Evolutionary conservation across 2,113 vertebrate species (phyloP), one percentile per base, ranked within the genome.

Genomic region (Labeo catla): DNA sequence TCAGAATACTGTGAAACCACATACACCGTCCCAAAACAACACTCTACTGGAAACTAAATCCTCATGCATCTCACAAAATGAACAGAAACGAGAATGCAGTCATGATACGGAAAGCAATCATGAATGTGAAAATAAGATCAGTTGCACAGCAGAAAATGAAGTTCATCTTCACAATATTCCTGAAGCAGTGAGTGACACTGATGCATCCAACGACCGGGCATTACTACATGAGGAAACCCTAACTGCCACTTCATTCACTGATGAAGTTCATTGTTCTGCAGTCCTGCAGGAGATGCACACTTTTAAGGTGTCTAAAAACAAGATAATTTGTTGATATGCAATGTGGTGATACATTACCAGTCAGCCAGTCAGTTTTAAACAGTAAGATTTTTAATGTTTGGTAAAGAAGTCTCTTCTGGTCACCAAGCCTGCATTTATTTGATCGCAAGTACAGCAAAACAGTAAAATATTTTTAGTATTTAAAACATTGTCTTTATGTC

Each of bases 281-380:
- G 2, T 72, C 54, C 87, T 91, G 45, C 68, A 34, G 45, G 88
- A 87, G 36, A 87, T 45, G 47, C 83, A 91, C 43, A 89, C 87
- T 11, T 83, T 91, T n/a, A 90, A 91, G 88, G 91, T 88, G 10
- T n/a, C 15, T 34, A 50, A 54, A 54, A 54, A 54, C 9, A 54
- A 54, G 45, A 72, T 28, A 9, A 45, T 73, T 11, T 10, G 3
- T 52, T 54, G 49, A 52, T 19, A 28, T 54, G 74, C 4, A 50
- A 54, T 16, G 49, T 5, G 43, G 16, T 49, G 9, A n/a, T 77
- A 49, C 28, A 28, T 28, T 28, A 28, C 28, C 28, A 28, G 28
- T 28, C 28, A 28, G 28, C 1, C 28, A n/a, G 28, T 28, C n/a
- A n/a, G n/a, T 28, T 28, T 28, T 28, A 28, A 28, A 28, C 28